Conservation (phyloP, 2,113 vertebrate genomes). For the Anoura caudifer region DNA sequence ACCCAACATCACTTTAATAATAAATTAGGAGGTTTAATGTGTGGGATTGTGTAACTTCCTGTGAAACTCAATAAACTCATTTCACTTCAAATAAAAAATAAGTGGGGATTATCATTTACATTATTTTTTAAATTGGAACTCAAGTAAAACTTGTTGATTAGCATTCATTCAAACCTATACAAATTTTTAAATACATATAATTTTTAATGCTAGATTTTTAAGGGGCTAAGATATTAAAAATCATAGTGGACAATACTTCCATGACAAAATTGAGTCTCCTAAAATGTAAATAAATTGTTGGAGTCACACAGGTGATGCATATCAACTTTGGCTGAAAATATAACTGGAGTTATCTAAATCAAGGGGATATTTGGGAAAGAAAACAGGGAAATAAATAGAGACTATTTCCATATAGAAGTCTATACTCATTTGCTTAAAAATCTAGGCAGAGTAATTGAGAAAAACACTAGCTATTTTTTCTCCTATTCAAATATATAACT, state of each 20-base stretch:
- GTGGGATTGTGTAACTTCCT: background rate
- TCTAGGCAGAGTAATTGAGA: background rate
- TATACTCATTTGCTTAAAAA: constrained; percentile 28
- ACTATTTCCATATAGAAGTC: background rate
- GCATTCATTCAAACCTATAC: background rate
- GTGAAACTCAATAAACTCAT: background rate
- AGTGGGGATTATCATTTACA: background rate
- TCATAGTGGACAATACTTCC: background rate
- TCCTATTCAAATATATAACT: background rate
- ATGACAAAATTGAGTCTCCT: background rate
- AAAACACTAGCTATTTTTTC: background rate
- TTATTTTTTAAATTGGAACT: background rate
- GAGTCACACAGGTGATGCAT: background rate
- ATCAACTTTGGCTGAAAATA: constrained; percentile 9
- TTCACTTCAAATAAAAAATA: background rate
- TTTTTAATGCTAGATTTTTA: constrained; percentile 19
- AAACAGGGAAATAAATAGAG: background rate
- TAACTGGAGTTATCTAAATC: background rate
- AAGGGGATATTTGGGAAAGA: background rate
- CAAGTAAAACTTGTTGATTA: background rate
- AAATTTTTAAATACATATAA: background rate
- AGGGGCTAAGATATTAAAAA: background rate
- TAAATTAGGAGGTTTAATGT: background rate
- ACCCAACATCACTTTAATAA: background rate
- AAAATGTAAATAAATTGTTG: background rate